Base-by-base conservation (phyloP, 2,888 invertebrate species). In the Sesamia inferens region DNA sequence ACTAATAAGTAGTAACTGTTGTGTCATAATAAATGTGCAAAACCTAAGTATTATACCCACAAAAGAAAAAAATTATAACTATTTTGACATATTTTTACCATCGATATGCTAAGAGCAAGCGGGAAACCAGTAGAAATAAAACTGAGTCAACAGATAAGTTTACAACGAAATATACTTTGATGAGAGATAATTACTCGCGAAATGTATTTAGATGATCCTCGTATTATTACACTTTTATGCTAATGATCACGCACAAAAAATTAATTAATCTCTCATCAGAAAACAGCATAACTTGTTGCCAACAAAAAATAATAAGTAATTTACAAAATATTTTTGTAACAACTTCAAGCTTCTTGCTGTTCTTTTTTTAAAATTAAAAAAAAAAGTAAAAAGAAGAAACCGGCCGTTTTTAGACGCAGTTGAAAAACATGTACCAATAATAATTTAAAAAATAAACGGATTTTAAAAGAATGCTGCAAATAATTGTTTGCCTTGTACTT, bases 401-500 rank as follows among this genome's bases (percentile, higher is more conserved):
- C 51, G 24, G 11, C 19, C 11, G 22, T 48, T 71, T 76, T 58
- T 16, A 19, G 55, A 16, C 10, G 6, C 24, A 13, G 39, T 70
- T 58, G 42, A 47, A 76, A 76, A 66, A 65, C 62, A 39, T 39
- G 68, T 42, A 44, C 63, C 69, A 80, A 69, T 81, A 69, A 55
- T 55, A 13, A 72, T 66, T 72, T 58, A 54, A 65, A 76, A 70
- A 61, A 76, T 66, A 67, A 70, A 62, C 51, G 61, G 19, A 19
- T 19, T 51, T 19, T 51, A 19, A 3, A 19, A 51, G 13, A 67
- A 14, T 55, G 42, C 51, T 69, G 74, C 4, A 47, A 67, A 61
- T 77, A 62, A 66, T 70, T 71, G 31, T 51, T 78, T 71, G 22
- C 66, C 83, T 77, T 74, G 74, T 80, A 78, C 83, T 73, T 80